Evolutionary conservation across 2,113 vertebrate species (phyloP).

Genomic region (Alouatta palliata): DNA sequence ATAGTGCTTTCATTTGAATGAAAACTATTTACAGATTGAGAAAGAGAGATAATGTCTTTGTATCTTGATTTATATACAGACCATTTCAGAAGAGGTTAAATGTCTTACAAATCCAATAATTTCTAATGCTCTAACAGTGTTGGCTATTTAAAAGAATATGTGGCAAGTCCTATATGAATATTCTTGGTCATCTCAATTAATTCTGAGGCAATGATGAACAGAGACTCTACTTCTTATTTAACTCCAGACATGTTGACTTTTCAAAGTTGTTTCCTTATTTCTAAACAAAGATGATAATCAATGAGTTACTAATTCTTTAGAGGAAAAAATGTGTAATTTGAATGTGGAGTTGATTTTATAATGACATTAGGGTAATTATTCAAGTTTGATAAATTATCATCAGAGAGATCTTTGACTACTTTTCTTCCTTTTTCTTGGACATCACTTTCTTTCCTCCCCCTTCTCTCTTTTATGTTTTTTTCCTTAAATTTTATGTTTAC

Average conservation of each 20-base stretch:
- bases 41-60: slow-evolving; percentile 10
- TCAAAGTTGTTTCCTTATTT: neutral
- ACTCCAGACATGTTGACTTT: neutral
- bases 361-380: neutral
- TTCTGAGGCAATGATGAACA: neutral
- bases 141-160: slow-evolving; percentile 3
- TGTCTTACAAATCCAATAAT: slow-evolving; percentile 32
- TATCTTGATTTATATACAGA: slow-evolving; percentile 23
- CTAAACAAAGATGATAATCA: neutral
- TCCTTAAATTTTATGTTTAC: neutral
- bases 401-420: neutral
- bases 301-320: neutral
- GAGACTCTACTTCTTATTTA: neutral
- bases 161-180: neutral
- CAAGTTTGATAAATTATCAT: neutral
- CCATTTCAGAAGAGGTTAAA: slow-evolving; percentile 10
- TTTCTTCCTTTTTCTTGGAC: neutral
- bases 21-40: slow-evolving; percentile 35
- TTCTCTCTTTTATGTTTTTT: neutral
- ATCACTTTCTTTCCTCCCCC: neutral
- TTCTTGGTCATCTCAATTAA: neutral
- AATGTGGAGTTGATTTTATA: slow-evolving; percentile 13
- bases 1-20: slow-evolving; percentile 60
- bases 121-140: slow-evolving; percentile 17
- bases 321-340: neutral